A percentile compares a stretch with the other conserved stretches of the same genome.
Conservation (phyloP, 1,140 invertebrate species). For the Drosophila tsacasi region DNA sequence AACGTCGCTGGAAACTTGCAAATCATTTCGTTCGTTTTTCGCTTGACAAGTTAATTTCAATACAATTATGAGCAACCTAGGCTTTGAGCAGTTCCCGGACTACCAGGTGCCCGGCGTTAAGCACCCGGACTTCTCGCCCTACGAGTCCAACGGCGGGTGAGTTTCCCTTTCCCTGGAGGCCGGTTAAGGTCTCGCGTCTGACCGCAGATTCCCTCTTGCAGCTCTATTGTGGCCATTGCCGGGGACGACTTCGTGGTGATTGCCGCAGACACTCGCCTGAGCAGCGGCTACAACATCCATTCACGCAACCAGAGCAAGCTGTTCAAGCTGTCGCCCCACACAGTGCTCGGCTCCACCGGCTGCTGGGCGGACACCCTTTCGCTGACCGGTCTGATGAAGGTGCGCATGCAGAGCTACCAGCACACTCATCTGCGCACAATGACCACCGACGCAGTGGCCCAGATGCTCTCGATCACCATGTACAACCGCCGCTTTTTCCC, state of each 20-base stretch:
- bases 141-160: slow-evolving; percentile 92
- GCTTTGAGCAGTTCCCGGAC: slow-evolving; percentile 87
- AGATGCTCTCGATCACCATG: slow-evolving; percentile 97
- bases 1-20: slow-evolving; percentile 74
- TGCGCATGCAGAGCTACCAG: slow-evolving; percentile 97
- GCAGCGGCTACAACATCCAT: slow-evolving; percentile 95
- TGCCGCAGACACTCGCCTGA: slow-evolving; percentile 96
- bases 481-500: slow-evolving; percentile 99
- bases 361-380: slow-evolving; percentile 99
- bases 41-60: slow-evolving; percentile 34
- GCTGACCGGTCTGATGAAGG: slow-evolving; percentile 93
- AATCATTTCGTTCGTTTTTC: slow-evolving; percentile 69
- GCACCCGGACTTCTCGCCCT: slow-evolving; percentile 89
- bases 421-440: slow-evolving; percentile 98
- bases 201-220: slow-evolving; percentile 68
- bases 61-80: slow-evolving; percentile 59
- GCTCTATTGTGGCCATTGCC: slow-evolving; percentile 96
- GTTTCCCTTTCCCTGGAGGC: slow-evolving; percentile 25
- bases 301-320: slow-evolving; percentile 95
- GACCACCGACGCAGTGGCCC: slow-evolving; percentile 95
- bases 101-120: slow-evolving; percentile 88
- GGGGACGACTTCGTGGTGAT: slow-evolving; percentile 96
- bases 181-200: not conserved
- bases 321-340: slow-evolving; percentile 91
- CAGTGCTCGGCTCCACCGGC: slow-evolving; percentile 95